phyloP scores from a whole-genome alignment of 2,888 invertebrate genomes.

The Nebria salina region DNA sequence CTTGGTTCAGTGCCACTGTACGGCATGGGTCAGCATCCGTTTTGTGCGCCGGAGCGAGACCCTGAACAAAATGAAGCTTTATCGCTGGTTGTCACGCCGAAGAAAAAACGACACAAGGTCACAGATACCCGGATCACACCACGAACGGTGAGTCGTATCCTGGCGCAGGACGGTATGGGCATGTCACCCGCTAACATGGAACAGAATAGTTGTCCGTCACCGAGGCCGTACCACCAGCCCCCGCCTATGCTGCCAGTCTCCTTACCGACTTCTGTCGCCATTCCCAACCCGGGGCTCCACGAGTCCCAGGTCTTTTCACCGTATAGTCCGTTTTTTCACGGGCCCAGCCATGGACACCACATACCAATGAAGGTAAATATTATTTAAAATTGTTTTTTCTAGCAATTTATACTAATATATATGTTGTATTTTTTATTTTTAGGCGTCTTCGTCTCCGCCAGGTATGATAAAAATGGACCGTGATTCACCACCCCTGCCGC shows the following conservation, averaged over 20 bases:
- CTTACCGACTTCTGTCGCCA: slow-evolving; percentile 94
- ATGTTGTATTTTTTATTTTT: slow-evolving; percentile 47
- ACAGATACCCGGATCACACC: slow-evolving; percentile 94
- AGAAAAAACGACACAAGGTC: slow-evolving; percentile 97
- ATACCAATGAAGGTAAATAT: slow-evolving; percentile 62
- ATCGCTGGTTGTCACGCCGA: slow-evolving; percentile 92
- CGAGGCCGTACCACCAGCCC: slow-evolving; percentile 71
- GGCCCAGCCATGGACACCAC: slow-evolving; percentile 62
- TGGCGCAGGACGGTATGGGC: slow-evolving; percentile 83
- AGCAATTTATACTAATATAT: not conserved
- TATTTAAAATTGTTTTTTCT: not conserved
- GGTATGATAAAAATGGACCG: slow-evolving; percentile 76
- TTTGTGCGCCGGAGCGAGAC: slow-evolving; percentile 70
- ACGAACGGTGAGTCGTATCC: slow-evolving; percentile 85
- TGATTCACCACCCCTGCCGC: slow-evolving; percentile 86
- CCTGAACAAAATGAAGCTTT: slow-evolving; percentile 94
- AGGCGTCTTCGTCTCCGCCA: slow-evolving; percentile 69
- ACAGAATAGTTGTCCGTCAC: slow-evolving; percentile 73
- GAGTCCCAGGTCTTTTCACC: slow-evolving; percentile 94
- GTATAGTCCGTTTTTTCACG: slow-evolving; percentile 88
- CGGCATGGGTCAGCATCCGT: slow-evolving; percentile 65
- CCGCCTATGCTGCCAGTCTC: slow-evolving; percentile 86
- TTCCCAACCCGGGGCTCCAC: slow-evolving; percentile 95
- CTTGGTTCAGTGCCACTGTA: slow-evolving; percentile 72
- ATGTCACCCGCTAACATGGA: slow-evolving; percentile 73